A percentile compares a stretch with the other conserved stretches of the same genome.
Conservation (phyloP, 2,888 invertebrate genomes). For the Caenorhabditis macrosperma region DNA sequence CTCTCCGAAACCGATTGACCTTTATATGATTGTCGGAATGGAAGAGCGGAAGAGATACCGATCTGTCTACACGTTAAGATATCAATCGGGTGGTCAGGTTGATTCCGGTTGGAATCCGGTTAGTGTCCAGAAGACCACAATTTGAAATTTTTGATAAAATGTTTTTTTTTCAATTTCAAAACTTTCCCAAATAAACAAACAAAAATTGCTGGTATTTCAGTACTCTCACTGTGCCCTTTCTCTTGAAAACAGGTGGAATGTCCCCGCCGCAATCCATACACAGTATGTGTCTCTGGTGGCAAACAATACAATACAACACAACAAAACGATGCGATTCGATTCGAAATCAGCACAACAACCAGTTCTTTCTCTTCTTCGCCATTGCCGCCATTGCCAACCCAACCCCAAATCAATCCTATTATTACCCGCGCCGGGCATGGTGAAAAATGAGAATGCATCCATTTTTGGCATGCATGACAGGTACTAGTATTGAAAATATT, state of each 20-base stretch:
- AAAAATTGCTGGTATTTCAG: too few species aligned
- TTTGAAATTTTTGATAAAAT: too few species aligned
- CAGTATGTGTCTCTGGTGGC: not conserved
- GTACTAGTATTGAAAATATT: not conserved
- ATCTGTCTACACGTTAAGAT: not conserved
- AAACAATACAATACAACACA: not conserved
- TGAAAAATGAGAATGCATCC: too few species aligned
- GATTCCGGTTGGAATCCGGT: too few species aligned
- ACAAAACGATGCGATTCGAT: too few species aligned
- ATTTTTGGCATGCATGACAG: not conserved
- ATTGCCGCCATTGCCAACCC: not conserved
- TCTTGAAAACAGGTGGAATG: too few species aligned
- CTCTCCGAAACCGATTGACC: constrained; percentile 13
- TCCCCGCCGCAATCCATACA: not conserved
- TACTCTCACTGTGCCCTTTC: too few species aligned
- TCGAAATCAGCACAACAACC: constrained; percentile 27
- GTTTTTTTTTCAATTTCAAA: too few species aligned
- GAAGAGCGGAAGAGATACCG: not conserved
- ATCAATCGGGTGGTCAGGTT: not conserved
- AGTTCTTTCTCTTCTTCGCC: constrained; percentile 22
- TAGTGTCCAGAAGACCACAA: too few species aligned
- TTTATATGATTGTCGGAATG: constrained; percentile 19
- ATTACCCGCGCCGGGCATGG: too few species aligned
- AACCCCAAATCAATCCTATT: constrained; percentile 47
- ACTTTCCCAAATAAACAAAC: too few species aligned